These are phyloP conservation scores for Poliocrania exsul DNA, from an alignment of 2,797 vertebrate genomes.

Conservation along the genomic window DNA sequence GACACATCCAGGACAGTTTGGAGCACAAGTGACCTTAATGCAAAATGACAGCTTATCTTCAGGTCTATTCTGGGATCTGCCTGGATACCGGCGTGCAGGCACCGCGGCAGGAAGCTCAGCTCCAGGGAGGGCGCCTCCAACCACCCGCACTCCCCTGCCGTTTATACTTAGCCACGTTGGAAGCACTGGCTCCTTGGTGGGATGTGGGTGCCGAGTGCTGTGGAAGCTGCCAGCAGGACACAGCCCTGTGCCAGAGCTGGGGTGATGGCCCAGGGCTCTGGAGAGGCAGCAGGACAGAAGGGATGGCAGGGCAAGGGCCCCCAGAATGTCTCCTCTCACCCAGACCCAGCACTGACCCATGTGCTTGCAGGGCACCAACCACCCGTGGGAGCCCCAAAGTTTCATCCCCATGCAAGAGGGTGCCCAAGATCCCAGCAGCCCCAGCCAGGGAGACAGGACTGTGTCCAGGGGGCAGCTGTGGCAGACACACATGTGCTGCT, in stretches of 20 bases:
- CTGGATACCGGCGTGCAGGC: not conserved
- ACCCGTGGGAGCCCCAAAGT: not conserved
- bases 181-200: not conserved
- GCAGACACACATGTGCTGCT: fast-evolving
- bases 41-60: not conserved
- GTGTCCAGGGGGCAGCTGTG: fast-evolving
- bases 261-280: not conserved
- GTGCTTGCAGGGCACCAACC: not conserved
- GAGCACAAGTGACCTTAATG: not conserved
- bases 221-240: not conserved
- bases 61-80: slow-evolving; percentile 16
- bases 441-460: fast-evolving
- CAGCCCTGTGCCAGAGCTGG: not conserved
- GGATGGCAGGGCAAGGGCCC: not conserved
- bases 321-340: fast-evolving
- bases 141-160: not conserved
- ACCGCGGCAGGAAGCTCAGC: not conserved
- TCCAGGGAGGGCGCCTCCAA: not conserved
- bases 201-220: not conserved
- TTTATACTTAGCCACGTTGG: not conserved
- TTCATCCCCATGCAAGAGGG: fast-evolving
- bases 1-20: fast-evolving
- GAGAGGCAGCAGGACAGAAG: not conserved
- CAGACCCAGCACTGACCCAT: fast-evolving
- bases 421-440: not conserved